Percentiles rank a stretch among this genome's conserved stretches.
Evolutionary conservation across 1,140 invertebrate species (phyloP).

Genomic region (Paralvinella palmiformis): DNA sequence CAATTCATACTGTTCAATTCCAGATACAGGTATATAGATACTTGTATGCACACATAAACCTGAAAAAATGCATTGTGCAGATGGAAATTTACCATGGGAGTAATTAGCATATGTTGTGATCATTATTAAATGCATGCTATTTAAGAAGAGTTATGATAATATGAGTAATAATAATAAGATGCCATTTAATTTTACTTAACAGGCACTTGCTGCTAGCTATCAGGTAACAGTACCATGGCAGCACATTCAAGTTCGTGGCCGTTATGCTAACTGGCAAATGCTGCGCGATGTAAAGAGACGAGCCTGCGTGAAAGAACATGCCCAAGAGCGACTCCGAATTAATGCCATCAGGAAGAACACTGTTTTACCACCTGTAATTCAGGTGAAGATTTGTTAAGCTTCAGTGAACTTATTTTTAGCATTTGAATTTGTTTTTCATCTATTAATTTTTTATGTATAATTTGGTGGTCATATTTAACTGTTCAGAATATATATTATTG

Average conservation of each 20-base stretch:
- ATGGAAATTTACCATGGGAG: too few relatives aligned
- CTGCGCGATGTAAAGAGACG: conserved; percentile 74
- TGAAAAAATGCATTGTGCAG: too few relatives aligned
- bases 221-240: conserved; percentile 13
- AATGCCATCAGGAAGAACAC: conserved; percentile 72
- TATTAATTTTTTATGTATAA: conserved; percentile 1
- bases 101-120: too few relatives aligned
- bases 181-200: too few relatives aligned
- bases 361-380: conserved; percentile 71
- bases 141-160: too few relatives aligned
- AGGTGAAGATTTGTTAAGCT: conserved; percentile 30
- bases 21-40: too few relatives aligned
- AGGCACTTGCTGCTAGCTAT: too few relatives aligned
- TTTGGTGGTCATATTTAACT: not conserved
- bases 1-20: too few relatives aligned
- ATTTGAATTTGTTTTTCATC: not conserved
- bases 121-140: too few relatives aligned
- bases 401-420: not conserved
- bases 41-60: too few relatives aligned
- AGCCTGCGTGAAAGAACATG: conserved; percentile 64
- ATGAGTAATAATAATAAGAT: too few relatives aligned
- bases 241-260: conserved; percentile 15
- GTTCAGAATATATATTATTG: not conserved
- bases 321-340: conserved; percentile 64
- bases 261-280: conserved; percentile 71